Base-by-base conservation (phyloP, 2,797 vertebrate genomes). In the Tragopan temminckii region DNA sequence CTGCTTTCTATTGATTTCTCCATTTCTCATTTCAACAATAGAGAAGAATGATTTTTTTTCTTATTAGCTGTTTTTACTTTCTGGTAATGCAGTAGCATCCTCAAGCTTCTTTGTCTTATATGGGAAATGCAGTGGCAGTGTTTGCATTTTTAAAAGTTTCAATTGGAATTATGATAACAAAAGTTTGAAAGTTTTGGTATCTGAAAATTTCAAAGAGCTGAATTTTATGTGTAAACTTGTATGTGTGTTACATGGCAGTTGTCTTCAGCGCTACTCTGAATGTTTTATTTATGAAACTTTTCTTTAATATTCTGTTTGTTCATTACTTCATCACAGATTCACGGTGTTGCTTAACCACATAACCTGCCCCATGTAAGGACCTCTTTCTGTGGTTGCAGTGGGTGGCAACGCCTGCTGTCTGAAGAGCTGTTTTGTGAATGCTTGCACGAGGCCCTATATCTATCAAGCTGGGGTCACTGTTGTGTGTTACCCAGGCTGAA, bases 391-490 rank as follows among this genome's bases (percentile, higher is more conserved):
- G 62, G 80, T 82, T 96, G 80, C 62, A 89, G 6, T 67, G 89
- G 64, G 61, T 95, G 66, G 70, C 80, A 89, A 5, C 95, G 72
- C 82, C 94, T 92, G 8, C 52, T 83, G 79, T 79, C 89, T 90
- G 90, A 95, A 91, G 95, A 93, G 80, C 87, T 96, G 79, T 90
- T 90, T 95, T 81, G 90, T 94, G 96, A 93, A 92, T 95, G 80
- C 74, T 90, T 69, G 59, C 94, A 42, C 90, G 94, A 94, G 75
- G 70, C 86, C 92, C 74, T 90, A 89, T 96, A 97, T 96, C 94
- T 61, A 77, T 92, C 63, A 17, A 2, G 1, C 59, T 75, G 57
- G 80, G 92, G 80, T 97, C 88, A 94, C 85, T 17, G 6, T 38
- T 50, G 63, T 81, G 89, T 83, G 1, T 93, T 80, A 94, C 74